Evolutionary conservation across 1,140 invertebrate species (phyloP).

Genomic region (Planococcus citri): DNA sequence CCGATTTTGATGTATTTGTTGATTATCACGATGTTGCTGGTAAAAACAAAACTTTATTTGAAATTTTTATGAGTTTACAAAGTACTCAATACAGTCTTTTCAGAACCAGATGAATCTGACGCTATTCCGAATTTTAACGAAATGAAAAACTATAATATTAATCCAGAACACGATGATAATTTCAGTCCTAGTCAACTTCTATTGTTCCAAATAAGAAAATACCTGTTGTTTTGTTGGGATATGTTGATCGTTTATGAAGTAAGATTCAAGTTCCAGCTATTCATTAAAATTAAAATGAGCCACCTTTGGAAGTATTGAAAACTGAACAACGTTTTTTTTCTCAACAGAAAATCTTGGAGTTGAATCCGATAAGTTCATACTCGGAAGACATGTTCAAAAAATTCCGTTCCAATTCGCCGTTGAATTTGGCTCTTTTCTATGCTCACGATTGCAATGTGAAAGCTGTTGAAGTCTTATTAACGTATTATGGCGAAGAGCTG

Average conservation of each 20-base stretch:
- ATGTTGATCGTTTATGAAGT: not conserved
- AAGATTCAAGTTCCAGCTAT: not conserved
- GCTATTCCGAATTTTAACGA: not conserved
- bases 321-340: not conserved
- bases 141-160: not conserved
- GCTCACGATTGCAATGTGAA: slow-evolving; percentile 44
- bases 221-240: not conserved
- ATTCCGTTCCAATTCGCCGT: slow-evolving; percentile 42
- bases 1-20: slow-evolving; percentile 45
- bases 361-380: slow-evolving; percentile 31
- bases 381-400: slow-evolving; percentile 44
- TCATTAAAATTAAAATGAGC: no score
- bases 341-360: not conserved
- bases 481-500: slow-evolving; percentile 50
- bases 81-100: not conserved
- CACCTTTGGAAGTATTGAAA: no score
- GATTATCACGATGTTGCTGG: slow-evolving; percentile 21
- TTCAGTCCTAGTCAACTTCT: not conserved
- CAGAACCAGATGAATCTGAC: not conserved
- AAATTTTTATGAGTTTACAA: not conserved
- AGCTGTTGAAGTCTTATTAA: slow-evolving; percentile 52
- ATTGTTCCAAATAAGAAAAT: not conserved
- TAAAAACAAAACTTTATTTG: not conserved
- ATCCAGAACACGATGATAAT: not conserved
- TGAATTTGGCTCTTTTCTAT: slow-evolving; percentile 47